Conservation (phyloP, 2,888 invertebrate genomes). For the Sinelater perroti region DNA sequence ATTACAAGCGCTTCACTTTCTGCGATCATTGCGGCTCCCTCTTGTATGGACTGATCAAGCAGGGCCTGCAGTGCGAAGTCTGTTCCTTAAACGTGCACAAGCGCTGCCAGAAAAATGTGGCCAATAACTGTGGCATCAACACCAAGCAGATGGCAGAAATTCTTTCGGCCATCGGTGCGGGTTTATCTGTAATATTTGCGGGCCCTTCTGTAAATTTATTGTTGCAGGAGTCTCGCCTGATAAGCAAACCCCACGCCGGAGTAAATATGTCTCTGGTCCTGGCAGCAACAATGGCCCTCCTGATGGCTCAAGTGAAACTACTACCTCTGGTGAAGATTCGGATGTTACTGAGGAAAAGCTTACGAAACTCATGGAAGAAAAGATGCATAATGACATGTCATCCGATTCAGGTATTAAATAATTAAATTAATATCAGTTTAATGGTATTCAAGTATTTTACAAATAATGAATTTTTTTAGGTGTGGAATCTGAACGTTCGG, state of each 20-base stretch:
- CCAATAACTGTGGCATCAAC: constrained; percentile 99
- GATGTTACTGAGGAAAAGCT: constrained; percentile 50
- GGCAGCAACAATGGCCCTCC: constrained; percentile 56
- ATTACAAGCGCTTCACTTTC: constrained; percentile 97
- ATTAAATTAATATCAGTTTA: not conserved
- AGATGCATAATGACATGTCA: constrained; percentile 56
- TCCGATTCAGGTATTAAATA: constrained; percentile 22
- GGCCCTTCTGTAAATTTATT: too few relatives aligned
- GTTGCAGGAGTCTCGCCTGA: constrained; percentile 75
- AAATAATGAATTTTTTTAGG: constrained; percentile 15
- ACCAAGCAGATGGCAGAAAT: constrained; percentile 96
- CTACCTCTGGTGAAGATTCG: constrained; percentile 45
- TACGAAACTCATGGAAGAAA: constrained; percentile 61
- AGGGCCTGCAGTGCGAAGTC: constrained; percentile 95
- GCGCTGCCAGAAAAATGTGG: constrained; percentile 98
- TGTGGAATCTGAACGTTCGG: constrained; percentile 38
- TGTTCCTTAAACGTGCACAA: constrained; percentile 99
- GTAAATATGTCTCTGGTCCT: constrained; percentile 58
- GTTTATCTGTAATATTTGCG: not conserved
- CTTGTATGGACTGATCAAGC: constrained; percentile 94
- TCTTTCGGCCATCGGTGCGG: constrained; percentile 84
- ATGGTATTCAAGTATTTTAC: not conserved
- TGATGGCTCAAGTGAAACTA: constrained; percentile 51
- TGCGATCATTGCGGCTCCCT: constrained; percentile 99
- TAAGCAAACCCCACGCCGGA: constrained; percentile 77